Percentiles rank a stretch among this genome's conserved stretches.
These are phyloP conservation scores for Rhopalosiphum nymphaeae DNA, from an alignment of 2,888 invertebrate species.

Conservation along the genomic window DNA sequence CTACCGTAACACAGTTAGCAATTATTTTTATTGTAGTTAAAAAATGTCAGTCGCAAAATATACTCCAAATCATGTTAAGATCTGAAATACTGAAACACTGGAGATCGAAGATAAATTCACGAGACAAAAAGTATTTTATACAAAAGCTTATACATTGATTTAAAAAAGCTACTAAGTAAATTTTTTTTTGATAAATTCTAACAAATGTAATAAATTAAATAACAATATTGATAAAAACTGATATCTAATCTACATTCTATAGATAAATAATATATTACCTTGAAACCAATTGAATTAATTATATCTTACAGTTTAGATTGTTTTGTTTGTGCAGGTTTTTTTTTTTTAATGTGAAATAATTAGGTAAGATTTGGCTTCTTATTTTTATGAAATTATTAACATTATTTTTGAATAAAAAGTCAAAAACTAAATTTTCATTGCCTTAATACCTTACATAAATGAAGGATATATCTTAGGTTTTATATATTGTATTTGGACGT, in stretches of 20 bases:
- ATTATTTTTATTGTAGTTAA: not conserved
- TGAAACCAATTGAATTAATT: not conserved
- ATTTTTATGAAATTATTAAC: not conserved
- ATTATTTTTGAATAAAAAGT: too few species aligned
- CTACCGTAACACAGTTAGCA: not conserved
- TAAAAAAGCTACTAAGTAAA: not conserved
- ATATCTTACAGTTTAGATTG: too few species aligned
- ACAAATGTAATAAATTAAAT: not conserved
- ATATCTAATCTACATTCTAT: not conserved
- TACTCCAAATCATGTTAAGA: not conserved
- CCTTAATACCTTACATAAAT: too few species aligned
- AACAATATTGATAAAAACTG: not conserved
- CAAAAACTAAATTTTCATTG: too few species aligned
- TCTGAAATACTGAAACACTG: not conserved
- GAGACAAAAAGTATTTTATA: not conserved
- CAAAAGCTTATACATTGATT: not conserved
- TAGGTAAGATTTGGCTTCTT: not conserved
- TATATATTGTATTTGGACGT: too few species aligned
- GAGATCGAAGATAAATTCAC: not conserved
- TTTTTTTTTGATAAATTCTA: not conserved
- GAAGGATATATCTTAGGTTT: too few species aligned
- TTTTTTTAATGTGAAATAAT: not conserved
- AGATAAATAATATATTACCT: not conserved
- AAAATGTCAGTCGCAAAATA: not conserved
- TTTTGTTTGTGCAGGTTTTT: not conserved